phyloP scores from a whole-genome alignment of 2,113 vertebrate genomes.

The Cepphus grylle region DNA sequence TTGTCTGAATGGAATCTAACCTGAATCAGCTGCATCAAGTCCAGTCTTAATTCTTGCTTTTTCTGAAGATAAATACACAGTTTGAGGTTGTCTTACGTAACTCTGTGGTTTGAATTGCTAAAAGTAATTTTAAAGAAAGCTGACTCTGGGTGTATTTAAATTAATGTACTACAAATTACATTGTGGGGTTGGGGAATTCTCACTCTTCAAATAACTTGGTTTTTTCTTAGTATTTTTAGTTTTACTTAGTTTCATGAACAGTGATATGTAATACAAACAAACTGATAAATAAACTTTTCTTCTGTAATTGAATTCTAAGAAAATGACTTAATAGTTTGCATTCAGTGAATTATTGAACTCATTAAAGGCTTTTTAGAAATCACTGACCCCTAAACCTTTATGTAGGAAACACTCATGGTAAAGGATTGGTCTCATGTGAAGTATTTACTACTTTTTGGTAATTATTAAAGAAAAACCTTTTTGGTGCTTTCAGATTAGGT shows the following conservation, averaged over 20 bases:
- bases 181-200: neutral
- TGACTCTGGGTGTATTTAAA: neutral
- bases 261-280: neutral
- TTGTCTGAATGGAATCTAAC: neutral
- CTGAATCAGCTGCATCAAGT: neutral
- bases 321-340: neutral
- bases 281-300: neutral
- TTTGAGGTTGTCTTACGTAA: neutral
- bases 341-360: neutral
- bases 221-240: neutral
- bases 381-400: neutral
- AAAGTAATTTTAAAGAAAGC: neutral
- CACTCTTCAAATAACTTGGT: neutral
- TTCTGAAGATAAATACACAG: neutral
- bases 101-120: neutral
- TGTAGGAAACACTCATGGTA: neutral
- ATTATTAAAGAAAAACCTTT: neutral
- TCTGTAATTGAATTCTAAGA: neutral
- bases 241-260: neutral
- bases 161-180: neutral
- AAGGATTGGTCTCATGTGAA: neutral
- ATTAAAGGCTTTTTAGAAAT: neutral
- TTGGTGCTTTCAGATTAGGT: neutral
- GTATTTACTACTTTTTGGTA: neutral
- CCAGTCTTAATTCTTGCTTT: neutral